Base-by-base conservation (phyloP, 2,888 invertebrate genomes). In the Drosophila subsilvestris region DNA sequence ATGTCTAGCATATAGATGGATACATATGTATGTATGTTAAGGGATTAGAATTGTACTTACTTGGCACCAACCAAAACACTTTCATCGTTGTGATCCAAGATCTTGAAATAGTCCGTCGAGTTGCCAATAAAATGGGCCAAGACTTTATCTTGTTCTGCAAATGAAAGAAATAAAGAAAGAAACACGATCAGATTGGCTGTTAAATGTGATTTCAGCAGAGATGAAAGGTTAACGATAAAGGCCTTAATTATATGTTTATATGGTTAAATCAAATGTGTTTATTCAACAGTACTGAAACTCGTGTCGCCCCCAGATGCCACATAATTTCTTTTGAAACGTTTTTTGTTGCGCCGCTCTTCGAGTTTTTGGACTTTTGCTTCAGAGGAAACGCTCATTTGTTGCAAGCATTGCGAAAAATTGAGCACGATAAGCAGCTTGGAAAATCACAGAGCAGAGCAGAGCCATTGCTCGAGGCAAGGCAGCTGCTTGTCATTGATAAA, bases 61-160 rank as follows among this genome's bases (percentile, higher is more conserved):
- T 96, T 96, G 90, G 97, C 98, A 86, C 98, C 98, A 86, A 98
- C 95, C 90, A 98, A 94, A 89, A 98, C 94, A 70, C 96, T 96
- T 91, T 95, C 95, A 87, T 96, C 95, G 92, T 98, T 96, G 92
- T 95, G 95, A 93, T 97, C 96, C 92, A 98, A 94, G 90, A 98
- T 94, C 92, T 96, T 96, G 94, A 98, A 98, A 93, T 97, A 96
- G 92, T 98, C 97, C 79, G 96, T 95, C 47, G 85, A 89, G 92
- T 97, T 97, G 86, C 97, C 97, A 89, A 94, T 93, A 92, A 96
- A 96, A 91, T 94, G 94, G 86, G 95, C 95, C 83, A 95, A 94
- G 90, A 94, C 93, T 92, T 95, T 95, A 91, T 95, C 95, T 91
- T 94, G 95, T 95, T 94, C 86, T 94, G 94, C 90, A 93, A 92